Base-by-base conservation (phyloP, 2,797 vertebrate genomes). In the Enteromius mattozi region DNA sequence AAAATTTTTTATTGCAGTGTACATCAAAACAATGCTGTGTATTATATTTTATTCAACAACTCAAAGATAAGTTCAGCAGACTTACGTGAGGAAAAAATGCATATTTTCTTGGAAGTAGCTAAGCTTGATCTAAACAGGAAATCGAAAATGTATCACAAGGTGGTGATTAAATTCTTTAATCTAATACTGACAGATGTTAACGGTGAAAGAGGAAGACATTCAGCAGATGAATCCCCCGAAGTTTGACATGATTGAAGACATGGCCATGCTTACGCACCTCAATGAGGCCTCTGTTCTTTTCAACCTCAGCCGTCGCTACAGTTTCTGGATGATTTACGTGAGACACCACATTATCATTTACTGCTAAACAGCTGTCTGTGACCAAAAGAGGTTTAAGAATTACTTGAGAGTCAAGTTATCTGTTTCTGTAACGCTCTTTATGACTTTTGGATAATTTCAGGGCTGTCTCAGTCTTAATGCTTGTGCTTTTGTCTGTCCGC, bases 241-340 rank as follows among this genome's bases (percentile, higher is more conserved):
- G 90, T 98, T 98, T 0, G 97, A 98, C 92, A 95, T 97, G 95
- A 93, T 97, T 0, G 97, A 99, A 93, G 97, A 98, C 93, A 96
- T 99, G 95, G 96, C 97, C 88, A 97, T 97, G 97, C 89, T 99
- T 93, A 98, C 97, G 0, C 95, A 98, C 86, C 96, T 98, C 78
- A 98, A 98, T 0, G 97, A 98, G 83, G 96, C 96, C 0, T 94
- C 97, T 0, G 97, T 99, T 42, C 93, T 99, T 74, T 94, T 97
- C 91, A 98, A 98, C 93, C 92, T 99, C 81, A 94, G 87, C 83
- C 94, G 97, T 66, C 95, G 97, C 85, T 98, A 98, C 51, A 93
- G 92, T 79, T 97, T 96, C 93, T 98, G 97, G 97, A 98, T 98
- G 97, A 97, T 98, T 91, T 98, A 99, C 0, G 97, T 98, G 56